Conservation (phyloP, 2,888 invertebrate species). For the Criorhina ranunculi region DNA sequence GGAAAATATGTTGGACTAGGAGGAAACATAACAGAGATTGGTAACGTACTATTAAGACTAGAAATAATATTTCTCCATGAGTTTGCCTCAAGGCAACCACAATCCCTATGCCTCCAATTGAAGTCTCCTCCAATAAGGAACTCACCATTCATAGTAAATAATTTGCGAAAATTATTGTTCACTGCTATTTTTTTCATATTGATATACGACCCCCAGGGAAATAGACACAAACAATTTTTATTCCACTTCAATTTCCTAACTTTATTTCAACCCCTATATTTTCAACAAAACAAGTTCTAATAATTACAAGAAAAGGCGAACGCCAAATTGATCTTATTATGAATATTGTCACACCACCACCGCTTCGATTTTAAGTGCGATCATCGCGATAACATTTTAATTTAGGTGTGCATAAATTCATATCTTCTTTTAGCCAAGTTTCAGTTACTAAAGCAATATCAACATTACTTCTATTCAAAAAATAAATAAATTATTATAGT, state of each 20-base stretch:
- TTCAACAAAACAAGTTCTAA: background rate
- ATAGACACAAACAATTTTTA: background rate
- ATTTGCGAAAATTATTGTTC: no score
- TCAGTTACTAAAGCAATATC: constrained; percentile 32
- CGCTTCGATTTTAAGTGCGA: constrained; percentile 7
- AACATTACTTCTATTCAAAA: constrained; percentile 22
- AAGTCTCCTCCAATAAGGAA: no score
- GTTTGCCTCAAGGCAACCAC: no score
- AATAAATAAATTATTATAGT: background rate
- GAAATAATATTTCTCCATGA: background rate
- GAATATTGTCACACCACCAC: background rate
- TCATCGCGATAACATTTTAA: constrained; percentile 24
- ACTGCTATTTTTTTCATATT: no score
- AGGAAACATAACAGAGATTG: background rate
- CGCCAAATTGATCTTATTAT: constrained; percentile 21
- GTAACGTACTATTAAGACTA: background rate
- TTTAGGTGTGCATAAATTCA: background rate
- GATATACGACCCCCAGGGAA: no score
- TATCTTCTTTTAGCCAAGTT: constrained; percentile 13
- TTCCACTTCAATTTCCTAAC: background rate
- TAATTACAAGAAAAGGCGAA: constrained; percentile 19
- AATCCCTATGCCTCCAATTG: no score
- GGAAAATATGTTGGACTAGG: background rate
- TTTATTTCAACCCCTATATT: constrained; percentile 18
- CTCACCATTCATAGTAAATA: no score